Base-by-base conservation (phyloP, 2,797 vertebrate genomes). In the Catostomus latipinnis region DNA sequence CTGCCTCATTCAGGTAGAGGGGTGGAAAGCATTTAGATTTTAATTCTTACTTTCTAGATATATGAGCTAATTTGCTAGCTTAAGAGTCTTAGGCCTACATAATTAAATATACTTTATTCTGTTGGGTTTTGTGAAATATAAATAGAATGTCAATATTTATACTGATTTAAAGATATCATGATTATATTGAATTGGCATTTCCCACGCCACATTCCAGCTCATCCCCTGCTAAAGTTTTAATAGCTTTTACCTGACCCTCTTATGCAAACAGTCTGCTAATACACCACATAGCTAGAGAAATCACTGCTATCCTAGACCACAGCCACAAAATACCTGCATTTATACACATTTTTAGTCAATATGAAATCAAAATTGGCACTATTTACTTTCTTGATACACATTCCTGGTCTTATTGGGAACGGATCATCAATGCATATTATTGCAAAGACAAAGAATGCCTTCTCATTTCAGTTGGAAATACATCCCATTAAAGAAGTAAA, bases 221-320 rank as follows among this genome's bases (percentile, higher is more conserved):
- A 45, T 58, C 45, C 11, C 8, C 45, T 34, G 46, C 46, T 60
- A 34, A 68, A 11, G 8, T 60, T 69, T 60, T 1, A 69, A n/a
- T 58, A 60, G 65, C 54, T 53, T 63, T 63, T 22, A 53, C 22
- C 72, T 53, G 49, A 74, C 48, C 58, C 49, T 62, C 8, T 43
- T 60, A 68, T 58, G 57, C 46, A 52, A 76, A 76, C 18, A 58
- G 74, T 12, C 43, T n/a, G 1, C 43, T 56, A 56, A 56, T 16
- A 52, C 52, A 56, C 11, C 9, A 34, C 18, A 61, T 6, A 45
- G 43, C 11, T 43, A 45, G 2, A n/a, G 62, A 3, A 46, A 46
- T 46, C 13, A 14, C n/a, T n/a, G 7, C 43, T 45, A 8, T 46
- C 13, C 43, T 34, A 11, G 62, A 46, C 62, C 53, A 14, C 4